Evolutionary conservation across 2,888 invertebrate species (phyloP).

Genomic region (Eretmocerus hayati): DNA sequence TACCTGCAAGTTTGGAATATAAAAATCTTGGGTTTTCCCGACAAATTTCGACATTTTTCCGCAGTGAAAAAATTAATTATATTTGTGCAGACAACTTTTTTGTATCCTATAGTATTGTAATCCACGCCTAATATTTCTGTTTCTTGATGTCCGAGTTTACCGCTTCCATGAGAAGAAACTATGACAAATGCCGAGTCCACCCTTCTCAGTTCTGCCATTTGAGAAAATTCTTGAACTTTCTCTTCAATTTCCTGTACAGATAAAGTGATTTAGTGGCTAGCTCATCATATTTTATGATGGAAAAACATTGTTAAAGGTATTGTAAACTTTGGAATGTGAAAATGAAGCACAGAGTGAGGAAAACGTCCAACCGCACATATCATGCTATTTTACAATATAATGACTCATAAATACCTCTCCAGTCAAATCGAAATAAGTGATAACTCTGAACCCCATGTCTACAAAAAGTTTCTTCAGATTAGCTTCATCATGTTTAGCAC

Average conservation of each 20-base stretch:
- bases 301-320: no score
- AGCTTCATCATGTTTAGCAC: slow-evolving; percentile 34
- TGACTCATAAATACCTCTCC: slow-evolving; percentile 28
- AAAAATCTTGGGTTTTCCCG: slow-evolving; percentile 55
- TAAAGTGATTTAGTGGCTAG: no score
- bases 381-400: no score
- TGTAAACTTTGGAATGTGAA: no score
- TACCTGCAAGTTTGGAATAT: slow-evolving; percentile 54
- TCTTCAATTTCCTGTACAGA: slow-evolving; percentile 31
- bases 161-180: slow-evolving; percentile 38
- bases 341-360: background rate
- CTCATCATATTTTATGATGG: no score
- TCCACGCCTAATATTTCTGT: slow-evolving; percentile 36
- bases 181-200: slow-evolving; percentile 41
- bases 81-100: slow-evolving; percentile 30
- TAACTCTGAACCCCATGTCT: slow-evolving; percentile 41
- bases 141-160: slow-evolving; percentile 22
- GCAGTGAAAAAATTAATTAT: slow-evolving; percentile 46
- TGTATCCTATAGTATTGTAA: slow-evolving; percentile 19
- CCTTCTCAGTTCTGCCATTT: slow-evolving; percentile 25
- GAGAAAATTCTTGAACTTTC: slow-evolving; percentile 31
- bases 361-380: no score
- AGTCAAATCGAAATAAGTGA: slow-evolving; percentile 27
- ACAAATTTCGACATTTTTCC: slow-evolving; percentile 46
- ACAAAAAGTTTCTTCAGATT: slow-evolving; percentile 35